Percentiles rank a stretch among this genome's conserved stretches.
phyloP scores from a whole-genome alignment of 2,113 vertebrate species.

The Festucalex cinctus region DNA sequence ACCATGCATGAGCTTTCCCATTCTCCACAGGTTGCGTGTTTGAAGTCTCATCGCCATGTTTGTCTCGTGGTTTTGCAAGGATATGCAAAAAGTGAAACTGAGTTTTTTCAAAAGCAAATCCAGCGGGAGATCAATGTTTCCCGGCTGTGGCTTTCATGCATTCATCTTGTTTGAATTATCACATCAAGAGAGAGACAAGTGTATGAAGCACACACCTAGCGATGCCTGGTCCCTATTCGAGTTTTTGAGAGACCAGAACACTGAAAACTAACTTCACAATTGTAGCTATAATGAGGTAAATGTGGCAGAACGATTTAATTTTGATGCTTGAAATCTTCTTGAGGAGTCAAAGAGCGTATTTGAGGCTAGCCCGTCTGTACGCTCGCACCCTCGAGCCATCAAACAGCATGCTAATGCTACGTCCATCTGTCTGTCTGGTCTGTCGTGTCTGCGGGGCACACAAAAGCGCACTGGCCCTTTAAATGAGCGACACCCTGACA shows the following conservation, averaged over 20 bases:
- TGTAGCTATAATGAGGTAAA: not conserved
- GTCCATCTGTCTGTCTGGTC: slow-evolving; percentile 41
- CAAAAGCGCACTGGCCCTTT: slow-evolving; percentile 27
- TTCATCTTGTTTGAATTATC: slow-evolving; percentile 49
- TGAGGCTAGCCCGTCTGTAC: slow-evolving; percentile 16
- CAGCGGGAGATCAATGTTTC: slow-evolving; percentile 22
- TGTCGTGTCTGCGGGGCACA: slow-evolving; percentile 8
- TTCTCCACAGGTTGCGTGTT: not conserved
- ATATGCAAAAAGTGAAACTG: not conserved
- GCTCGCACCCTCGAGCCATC: slow-evolving; percentile 20
- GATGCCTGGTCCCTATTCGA: not conserved
- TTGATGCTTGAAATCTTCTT: not conserved
- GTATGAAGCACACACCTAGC: slow-evolving; percentile 17
- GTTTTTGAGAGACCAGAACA: not conserved
- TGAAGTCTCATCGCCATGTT: too few relatives aligned
- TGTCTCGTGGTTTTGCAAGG: not conserved
- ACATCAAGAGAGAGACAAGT: slow-evolving; percentile 56
- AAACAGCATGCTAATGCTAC: slow-evolving; percentile 34
- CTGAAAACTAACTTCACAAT: too few relatives aligned
- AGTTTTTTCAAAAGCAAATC: not conserved
- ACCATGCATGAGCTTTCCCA: not conserved
- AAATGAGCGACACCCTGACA: slow-evolving; percentile 47
- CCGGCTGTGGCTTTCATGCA: slow-evolving; percentile 31
- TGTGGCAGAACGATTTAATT: not conserved
- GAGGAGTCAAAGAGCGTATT: slow-evolving; percentile 13